A percentile compares a stretch with the other conserved stretches of the same genome.
Evolutionary conservation across 2,113 vertebrate species (phyloP).

Genomic region (Rhegmatorhina hoffmannsi): DNA sequence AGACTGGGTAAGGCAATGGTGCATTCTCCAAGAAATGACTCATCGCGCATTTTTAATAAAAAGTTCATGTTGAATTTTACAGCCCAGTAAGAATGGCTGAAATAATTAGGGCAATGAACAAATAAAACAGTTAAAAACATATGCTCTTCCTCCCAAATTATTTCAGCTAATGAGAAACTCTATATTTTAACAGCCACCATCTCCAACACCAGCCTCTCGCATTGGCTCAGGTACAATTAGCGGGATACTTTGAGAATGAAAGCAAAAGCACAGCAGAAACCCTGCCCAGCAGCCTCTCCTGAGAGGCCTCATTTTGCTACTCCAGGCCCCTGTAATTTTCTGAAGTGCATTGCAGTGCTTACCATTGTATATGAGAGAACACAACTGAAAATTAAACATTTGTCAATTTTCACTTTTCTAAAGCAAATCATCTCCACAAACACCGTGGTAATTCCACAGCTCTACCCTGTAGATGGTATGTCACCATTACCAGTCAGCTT

Average conservation of each 20-base stretch:
- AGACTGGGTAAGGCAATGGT: neutral
- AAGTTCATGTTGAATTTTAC: neutral
- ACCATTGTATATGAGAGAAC: neutral
- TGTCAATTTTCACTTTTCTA: neutral
- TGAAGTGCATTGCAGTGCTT: neutral
- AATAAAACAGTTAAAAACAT: neutral
- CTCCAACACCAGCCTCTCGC: neutral
- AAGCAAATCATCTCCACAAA: neutral
- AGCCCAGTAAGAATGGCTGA: neutral
- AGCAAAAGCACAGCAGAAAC: neutral
- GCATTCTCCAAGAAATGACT: neutral
- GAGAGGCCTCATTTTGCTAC: neutral
- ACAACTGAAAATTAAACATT: neutral
- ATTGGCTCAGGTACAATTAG: neutral
- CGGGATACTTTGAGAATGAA: neutral
- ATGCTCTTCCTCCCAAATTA: neutral
- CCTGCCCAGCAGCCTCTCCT: neutral
- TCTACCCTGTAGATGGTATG: neutral
- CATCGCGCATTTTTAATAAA: neutral
- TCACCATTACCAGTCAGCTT: neutral
- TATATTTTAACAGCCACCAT: neutral
- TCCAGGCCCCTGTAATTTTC: neutral
- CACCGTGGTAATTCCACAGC: neutral
- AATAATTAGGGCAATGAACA: neutral
- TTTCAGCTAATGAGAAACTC: neutral